Evolutionary conservation across 2,888 invertebrate species (phyloP).

Genomic region (Criorhina ranunculi): DNA sequence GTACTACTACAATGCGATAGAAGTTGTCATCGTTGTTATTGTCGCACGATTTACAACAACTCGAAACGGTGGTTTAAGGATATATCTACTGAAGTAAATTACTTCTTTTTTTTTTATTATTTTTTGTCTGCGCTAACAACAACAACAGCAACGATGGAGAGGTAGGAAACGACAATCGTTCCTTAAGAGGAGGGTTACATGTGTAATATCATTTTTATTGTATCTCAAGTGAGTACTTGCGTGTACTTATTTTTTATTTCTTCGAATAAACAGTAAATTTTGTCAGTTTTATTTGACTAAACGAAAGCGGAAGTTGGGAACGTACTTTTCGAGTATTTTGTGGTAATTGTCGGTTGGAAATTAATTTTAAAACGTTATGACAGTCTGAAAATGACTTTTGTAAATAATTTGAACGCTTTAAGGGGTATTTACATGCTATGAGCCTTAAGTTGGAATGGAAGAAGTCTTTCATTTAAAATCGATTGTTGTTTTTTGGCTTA

Average conservation of each 20-base stretch:
- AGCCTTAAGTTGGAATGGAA: background rate
- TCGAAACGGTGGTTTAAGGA: slow-evolving; percentile 31
- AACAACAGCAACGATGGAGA: slow-evolving; percentile 16
- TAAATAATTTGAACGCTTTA: background rate
- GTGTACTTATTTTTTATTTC: slow-evolving; percentile 73
- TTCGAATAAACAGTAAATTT: slow-evolving; percentile 65
- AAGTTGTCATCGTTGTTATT: slow-evolving; percentile 20
- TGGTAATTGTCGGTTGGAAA: slow-evolving; percentile 51
- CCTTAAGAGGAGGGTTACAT: slow-evolving; percentile 39
- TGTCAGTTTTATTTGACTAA: slow-evolving; percentile 63
- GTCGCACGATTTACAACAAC: slow-evolving; percentile 19
- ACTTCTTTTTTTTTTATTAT: slow-evolving; percentile 65
- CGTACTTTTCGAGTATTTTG: background rate
- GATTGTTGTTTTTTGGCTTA: too few species aligned
- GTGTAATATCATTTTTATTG: slow-evolving; percentile 72
- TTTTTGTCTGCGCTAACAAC: slow-evolving; percentile 36
- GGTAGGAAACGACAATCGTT: slow-evolving; percentile 7
- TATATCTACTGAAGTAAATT: slow-evolving; percentile 60
- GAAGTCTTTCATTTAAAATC: too few species aligned
- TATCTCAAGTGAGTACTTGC: slow-evolving; percentile 74
- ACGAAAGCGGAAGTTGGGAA: background rate
- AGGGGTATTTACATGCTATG: background rate
- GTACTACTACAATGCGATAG: background rate
- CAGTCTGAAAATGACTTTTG: slow-evolving; percentile 43
- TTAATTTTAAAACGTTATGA: slow-evolving; percentile 57